Evolutionary conservation across 2,888 invertebrate genomes (phyloP), one percentile per base, ranked within the genome.

Genomic region (Lymantria monacha): DNA sequence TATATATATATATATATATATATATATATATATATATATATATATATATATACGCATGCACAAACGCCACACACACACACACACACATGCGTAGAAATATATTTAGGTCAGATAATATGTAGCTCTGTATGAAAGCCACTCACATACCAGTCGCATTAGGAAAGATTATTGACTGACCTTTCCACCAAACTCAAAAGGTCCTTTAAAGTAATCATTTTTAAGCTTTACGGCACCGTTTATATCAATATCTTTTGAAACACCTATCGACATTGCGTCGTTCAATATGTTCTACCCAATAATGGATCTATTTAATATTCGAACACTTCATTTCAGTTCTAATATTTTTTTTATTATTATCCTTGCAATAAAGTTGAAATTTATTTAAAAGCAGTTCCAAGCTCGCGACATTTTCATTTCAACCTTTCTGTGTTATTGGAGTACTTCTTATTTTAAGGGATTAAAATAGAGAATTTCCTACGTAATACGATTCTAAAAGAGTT

Each of bases 331-430:
- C 10, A 42, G 1, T n/a, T n/a, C 30, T 9, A 13, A 9, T 13
- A 40, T 42, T 22, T 41, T 47, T 51, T 46, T 0, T n/a, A n/a
- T n/a, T 59, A 60, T 48, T 10, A 12, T 10, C 30, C 10, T 44
- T 14, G 1, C 0, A 9, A 42, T 55, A 66, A 48, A 59, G 67
- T 55, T 48, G 44, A 38, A 53, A 66, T 50, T 64, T 12, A 38
- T 41, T 37, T 37, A 57, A 59, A 59, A 66, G 57, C 55, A 64
- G 64, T 69, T 61, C 59, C 44, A 40, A 59, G 57, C 66, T 2
- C 22, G 22, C 22, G 22, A 22, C 22, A 22, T 22, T 22, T 33
- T 10, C 33, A 3, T 33, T 33, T 7, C 33, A 33, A 10, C 9
- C 7, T 33, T 10, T 33, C 47, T 47, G n/a, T 46, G 11, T 41